Conservation (phyloP, 1,140 invertebrate genomes). For the Diachasmimorpha longicaudata region DNA sequence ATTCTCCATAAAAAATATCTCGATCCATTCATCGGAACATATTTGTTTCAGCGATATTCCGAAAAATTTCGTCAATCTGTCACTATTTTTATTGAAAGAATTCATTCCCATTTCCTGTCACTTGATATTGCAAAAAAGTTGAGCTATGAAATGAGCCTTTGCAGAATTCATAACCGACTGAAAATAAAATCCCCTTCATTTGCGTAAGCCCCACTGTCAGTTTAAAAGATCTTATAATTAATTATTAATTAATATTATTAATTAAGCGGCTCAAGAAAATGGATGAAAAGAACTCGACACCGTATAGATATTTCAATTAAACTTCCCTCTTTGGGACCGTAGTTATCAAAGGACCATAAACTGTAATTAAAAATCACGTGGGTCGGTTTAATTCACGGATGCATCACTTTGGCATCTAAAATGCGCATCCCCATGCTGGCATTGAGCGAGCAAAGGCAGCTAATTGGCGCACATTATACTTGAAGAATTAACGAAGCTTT, state of each 20-base stretch:
- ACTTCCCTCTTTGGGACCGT: not conserved
- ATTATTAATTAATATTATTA: slow-evolving; percentile 5
- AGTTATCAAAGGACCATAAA: not conserved
- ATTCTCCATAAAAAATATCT: too few relatives aligned
- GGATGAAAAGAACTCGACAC: not conserved
- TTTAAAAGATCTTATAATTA: not conserved
- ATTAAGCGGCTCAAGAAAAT: not conserved
- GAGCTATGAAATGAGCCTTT: not conserved
- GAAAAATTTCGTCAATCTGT: too few relatives aligned
- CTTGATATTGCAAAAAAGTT: not conserved
- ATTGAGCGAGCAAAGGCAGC: not conserved
- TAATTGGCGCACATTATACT: slow-evolving; percentile 16
- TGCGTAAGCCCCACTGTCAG: not conserved
- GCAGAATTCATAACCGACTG: not conserved
- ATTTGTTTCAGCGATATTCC: too few relatives aligned
- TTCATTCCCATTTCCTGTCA: too few relatives aligned
- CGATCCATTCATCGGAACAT: too few relatives aligned
- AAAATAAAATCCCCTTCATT: not conserved
- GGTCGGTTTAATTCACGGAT: slow-evolving; percentile 2
- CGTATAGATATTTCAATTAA: not conserved
- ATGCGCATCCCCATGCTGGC: not conserved
- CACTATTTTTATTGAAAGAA: too few relatives aligned
- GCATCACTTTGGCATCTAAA: slow-evolving; percentile 6
- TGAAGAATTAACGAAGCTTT: slow-evolving; percentile 19
- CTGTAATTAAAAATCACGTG: slow-evolving; percentile 7